Evolutionary conservation across 2,797 vertebrate species (phyloP).

Genomic region (Tangara arthus): DNA sequence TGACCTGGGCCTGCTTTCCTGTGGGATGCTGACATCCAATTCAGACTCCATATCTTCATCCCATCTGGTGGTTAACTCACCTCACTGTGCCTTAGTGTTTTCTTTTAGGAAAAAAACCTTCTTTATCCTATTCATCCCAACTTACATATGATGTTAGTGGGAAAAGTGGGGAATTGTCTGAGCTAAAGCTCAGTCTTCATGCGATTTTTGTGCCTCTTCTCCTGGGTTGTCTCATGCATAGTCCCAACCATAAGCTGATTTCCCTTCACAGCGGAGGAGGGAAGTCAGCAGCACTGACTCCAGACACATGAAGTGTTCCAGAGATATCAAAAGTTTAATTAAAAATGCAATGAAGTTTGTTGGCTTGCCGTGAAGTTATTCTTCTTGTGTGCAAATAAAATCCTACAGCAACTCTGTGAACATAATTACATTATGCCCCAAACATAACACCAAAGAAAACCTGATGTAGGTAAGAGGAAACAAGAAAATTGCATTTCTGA

Average conservation of each 20-base stretch:
- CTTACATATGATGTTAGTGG: accelerated
- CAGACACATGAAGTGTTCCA: not conserved
- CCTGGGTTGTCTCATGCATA: not conserved
- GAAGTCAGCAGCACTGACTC: not conserved
- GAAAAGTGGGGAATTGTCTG: not conserved
- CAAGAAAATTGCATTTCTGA: not conserved
- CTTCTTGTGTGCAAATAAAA: not conserved
- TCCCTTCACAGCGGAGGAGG: not conserved
- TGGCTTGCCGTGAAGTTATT: not conserved
- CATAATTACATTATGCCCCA: not conserved
- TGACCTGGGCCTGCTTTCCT: not conserved
- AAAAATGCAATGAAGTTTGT: not conserved
- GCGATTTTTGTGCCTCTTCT: not conserved
- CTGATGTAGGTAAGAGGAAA: not conserved
- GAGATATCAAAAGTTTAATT: not conserved
- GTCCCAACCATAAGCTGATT: not conserved
- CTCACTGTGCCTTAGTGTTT: not conserved
- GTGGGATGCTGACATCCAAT: not conserved
- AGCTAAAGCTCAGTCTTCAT: not conserved
- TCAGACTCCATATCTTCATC: not conserved
- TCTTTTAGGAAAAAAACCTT: not conserved
- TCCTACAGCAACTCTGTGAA: not conserved
- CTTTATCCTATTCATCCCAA: not conserved
- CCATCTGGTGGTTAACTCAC: not conserved
- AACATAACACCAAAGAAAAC: not conserved